phyloP scores from a whole-genome alignment of 2,113 vertebrate species.

The Cryptotis parvus region DNA sequence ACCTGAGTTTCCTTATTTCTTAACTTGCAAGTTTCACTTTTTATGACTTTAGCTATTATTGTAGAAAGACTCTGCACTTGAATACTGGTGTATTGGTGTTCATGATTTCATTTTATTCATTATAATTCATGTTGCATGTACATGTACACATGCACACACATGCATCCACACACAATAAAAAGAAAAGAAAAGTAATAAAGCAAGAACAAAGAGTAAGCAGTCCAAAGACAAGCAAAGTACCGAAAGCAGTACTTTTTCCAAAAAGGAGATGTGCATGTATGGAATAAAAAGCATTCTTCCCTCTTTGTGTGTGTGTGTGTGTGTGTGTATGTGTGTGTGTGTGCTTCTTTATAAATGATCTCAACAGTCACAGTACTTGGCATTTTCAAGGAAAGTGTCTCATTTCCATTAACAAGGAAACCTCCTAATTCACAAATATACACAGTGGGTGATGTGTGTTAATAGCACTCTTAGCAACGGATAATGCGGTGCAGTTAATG shows the following conservation, averaged over 20 bases:
- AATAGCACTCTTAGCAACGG: slow-evolving; percentile 87
- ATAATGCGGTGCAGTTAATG: slow-evolving; percentile 88
- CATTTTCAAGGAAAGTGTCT: slow-evolving; percentile 82
- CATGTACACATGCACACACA: no score
- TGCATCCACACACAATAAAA: no score
- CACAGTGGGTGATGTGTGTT: slow-evolving; percentile 87
- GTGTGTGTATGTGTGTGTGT: no score
- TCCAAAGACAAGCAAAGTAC: neutral
- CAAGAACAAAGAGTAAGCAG: neutral
- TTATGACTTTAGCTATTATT: neutral
- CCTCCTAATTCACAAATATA: slow-evolving; percentile 86
- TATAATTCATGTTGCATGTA: neutral
- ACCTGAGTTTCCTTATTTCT: neutral
- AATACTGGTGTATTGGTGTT: neutral
- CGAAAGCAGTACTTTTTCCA: neutral
- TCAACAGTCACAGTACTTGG: slow-evolving; percentile 70
- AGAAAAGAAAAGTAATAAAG: neutral
- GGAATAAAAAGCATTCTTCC: neutral
- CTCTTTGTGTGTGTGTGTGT: no score
- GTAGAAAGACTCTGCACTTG: neutral
- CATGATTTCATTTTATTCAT: neutral
- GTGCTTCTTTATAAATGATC: slow-evolving; percentile 58
- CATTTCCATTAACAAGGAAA: slow-evolving; percentile 85
- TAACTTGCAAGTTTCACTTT: neutral
- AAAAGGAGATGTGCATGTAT: neutral